Evolutionary conservation across 64 coral and sea anemone species (phyloP), one percentile per base, ranked within the genome.

Genomic region (Montipora foliosa): DNA sequence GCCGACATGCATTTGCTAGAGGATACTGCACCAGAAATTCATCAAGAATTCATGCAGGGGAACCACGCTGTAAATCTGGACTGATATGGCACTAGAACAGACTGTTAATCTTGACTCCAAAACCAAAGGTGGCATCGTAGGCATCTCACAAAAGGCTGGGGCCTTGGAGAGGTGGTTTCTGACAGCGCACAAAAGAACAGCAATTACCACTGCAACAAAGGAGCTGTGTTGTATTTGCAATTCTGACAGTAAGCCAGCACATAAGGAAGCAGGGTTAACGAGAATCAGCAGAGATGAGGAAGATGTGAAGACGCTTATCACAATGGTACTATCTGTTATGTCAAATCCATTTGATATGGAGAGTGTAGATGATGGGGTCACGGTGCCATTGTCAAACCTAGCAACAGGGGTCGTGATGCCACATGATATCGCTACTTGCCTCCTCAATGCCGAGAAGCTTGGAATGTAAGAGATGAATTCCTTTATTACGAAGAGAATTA

Each of bases 91-190:
- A 37, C 29, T 37, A 37, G 29, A 37, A 1, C 29, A 37, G 29
- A 37, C 29, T 37, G 29, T 37, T 37, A 37, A 37, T 37, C 29
- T 37, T 1, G 29, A 37, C 29, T 37, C 29, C 29, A 37, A 37
- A 37, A 37, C 29, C 29, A 37, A 25, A 37, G 29, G 29, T 37
- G 29, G 29, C 29, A 37, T 37, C 1, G 29, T 37, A 37, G 29
- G 29, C 29, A 37, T 37, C 29, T 61, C 59, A 61, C 59, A 61
- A 14, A 61, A 61, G 14, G 14, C 10, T 2, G 67, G 5, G 19
- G 67, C 84, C 20, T 45, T 87, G 67, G 84, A 87, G 13, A 87
- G 59, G 67, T 92, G 90, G 81, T 92, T 92, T 47, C 16, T 92
- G 5, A 92, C 90, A 16, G 83, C 79, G 75, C 90, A 92, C 55